Evolutionary conservation across 2,797 vertebrate species (phyloP).

Genomic region (Chelon auratus): DNA sequence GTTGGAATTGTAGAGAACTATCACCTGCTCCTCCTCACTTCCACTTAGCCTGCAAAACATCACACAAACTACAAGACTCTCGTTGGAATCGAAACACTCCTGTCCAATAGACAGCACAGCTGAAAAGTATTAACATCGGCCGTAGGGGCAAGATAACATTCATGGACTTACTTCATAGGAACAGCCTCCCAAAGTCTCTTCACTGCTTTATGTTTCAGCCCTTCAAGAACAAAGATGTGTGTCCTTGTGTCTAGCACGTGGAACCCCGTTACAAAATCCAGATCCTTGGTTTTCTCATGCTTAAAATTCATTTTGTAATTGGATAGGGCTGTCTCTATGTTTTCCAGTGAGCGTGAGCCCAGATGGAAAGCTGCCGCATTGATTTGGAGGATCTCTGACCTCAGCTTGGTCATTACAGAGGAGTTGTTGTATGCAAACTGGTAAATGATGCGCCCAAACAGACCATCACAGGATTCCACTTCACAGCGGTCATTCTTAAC

Average conservation of each 20-base stretch:
- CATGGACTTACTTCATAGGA: slow-evolving; percentile 80
- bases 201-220: slow-evolving; percentile 85
- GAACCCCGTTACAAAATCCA: slow-evolving; percentile 89
- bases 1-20: slow-evolving; percentile 85
- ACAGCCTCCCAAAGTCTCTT: slow-evolving; percentile 84
- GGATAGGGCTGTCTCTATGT: slow-evolving; percentile 66
- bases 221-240: slow-evolving; percentile 89
- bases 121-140: slow-evolving; percentile 44
- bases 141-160: slow-evolving; percentile 15
- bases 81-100: slow-evolving; percentile 45
- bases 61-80: slow-evolving; percentile 47
- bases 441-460: slow-evolving; percentile 85
- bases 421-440: slow-evolving; percentile 74
- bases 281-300: slow-evolving; percentile 57
- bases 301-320: slow-evolving; percentile 70
- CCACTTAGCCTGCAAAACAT: slow-evolving; percentile 73
- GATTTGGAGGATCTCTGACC: slow-evolving; percentile 80
- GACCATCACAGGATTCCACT: slow-evolving; percentile 21
- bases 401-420: slow-evolving; percentile 70
- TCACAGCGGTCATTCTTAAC: background rate
- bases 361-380: slow-evolving; percentile 83
- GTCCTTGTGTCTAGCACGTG: slow-evolving; percentile 84
- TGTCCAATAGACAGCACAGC: slow-evolving; percentile 38
- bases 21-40: slow-evolving; percentile 71
- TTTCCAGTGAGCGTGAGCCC: slow-evolving; percentile 47